These are phyloP conservation scores for Copsychus sechellarum DNA, from an alignment of 2,113 vertebrate genomes.

Conservation along the genomic window DNA sequence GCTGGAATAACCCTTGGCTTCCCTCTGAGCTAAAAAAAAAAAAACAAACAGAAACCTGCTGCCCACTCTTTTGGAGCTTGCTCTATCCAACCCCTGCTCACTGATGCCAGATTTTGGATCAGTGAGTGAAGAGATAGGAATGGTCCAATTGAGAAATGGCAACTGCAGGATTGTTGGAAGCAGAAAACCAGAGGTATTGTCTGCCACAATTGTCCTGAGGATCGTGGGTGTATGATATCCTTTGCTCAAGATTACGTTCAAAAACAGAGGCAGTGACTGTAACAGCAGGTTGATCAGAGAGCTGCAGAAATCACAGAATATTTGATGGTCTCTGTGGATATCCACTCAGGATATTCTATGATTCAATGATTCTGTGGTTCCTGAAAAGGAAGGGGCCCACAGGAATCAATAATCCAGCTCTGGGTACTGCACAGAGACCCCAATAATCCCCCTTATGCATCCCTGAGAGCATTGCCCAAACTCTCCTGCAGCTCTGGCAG, in stretches of 20 bases:
- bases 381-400: not conserved
- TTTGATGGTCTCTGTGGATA: accelerated
- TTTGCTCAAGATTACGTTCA: not conserved
- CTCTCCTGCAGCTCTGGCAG: not conserved
- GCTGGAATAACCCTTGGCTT: not conserved
- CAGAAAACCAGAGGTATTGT: not conserved
- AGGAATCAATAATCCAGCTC: not conserved
- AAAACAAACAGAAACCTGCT: not conserved
- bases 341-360: not conserved
- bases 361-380: not conserved
- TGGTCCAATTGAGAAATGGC: not conserved
- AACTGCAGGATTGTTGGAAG: not conserved
- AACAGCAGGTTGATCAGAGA: not conserved
- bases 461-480: not conserved
- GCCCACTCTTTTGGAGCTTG: not conserved
- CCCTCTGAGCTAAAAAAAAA: not conserved
- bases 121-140: not conserved
- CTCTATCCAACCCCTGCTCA: not conserved
- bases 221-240: not conserved
- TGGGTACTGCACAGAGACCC: not conserved
- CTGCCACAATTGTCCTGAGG: not conserved
- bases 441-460: not conserved
- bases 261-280: not conserved
- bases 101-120: not conserved
- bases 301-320: not conserved